These are phyloP conservation scores for Hucho hucho DNA, from an alignment of 2,113 vertebrate genomes.

Conservation along the genomic window DNA sequence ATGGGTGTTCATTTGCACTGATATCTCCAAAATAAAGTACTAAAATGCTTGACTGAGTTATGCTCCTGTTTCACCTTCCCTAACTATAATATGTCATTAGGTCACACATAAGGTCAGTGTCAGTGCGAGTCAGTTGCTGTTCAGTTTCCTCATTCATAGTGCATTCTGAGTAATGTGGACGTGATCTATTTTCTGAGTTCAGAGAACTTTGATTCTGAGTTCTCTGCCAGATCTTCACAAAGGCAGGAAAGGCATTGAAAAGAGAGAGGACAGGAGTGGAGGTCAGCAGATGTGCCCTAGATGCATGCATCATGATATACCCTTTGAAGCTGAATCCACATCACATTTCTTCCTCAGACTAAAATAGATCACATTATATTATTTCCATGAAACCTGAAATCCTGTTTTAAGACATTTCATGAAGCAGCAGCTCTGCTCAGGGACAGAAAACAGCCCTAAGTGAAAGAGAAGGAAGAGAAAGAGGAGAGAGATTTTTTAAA, in stretches of 20 bases:
- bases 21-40: conserved; percentile 81
- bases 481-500: conserved; percentile 35
- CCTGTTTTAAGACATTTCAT: neutral
- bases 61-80: conserved; percentile 47
- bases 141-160: neutral
- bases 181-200: conserved; percentile 50
- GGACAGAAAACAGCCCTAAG: conserved; percentile 2
- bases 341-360: conserved; percentile 15
- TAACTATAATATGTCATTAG: neutral
- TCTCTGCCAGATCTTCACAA: conserved; percentile 61
- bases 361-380: conserved; percentile 27
- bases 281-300: conserved; percentile 61
- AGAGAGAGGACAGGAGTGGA: conserved; percentile 43
- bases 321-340: conserved; percentile 15
- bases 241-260: conserved; percentile 67
- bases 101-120: neutral
- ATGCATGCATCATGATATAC: conserved; percentile 31
- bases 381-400: neutral
- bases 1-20: conserved; percentile 85
- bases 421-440: neutral
- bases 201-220: conserved; percentile 43
- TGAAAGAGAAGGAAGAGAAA: no score
- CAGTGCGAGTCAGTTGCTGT: neutral
- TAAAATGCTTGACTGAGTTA: conserved; percentile 75
- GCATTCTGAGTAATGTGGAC: conserved; percentile 44